A percentile compares a stretch with the other conserved stretches of the same genome.
These are phyloP conservation scores for Aix galericulata DNA, from an alignment of 2,113 vertebrate genomes.

Conservation along the genomic window DNA sequence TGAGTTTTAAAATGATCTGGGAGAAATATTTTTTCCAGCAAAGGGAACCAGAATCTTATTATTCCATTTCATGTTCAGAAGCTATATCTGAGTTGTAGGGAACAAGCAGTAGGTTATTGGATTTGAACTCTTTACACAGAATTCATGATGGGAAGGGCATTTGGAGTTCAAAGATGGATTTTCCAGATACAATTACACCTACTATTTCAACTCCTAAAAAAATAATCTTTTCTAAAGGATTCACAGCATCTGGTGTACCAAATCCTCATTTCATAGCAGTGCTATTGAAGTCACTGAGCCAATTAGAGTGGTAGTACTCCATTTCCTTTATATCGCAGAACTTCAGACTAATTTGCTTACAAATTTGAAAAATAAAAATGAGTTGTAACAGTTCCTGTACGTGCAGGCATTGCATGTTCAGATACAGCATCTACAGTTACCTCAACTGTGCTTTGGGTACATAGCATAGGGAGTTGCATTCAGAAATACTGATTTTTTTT, in stretches of 20 bases:
- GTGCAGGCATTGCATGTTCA: neutral
- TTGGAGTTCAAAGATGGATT: constrained; percentile 20
- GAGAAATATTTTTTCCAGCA: neutral
- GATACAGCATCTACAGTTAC: neutral
- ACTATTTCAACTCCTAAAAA: constrained; percentile 3
- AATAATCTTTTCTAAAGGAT: neutral
- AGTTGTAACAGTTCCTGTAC: neutral
- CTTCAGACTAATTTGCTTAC: neutral
- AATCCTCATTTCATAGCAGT: neutral
- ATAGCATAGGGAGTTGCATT: neutral
- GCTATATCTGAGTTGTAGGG: neutral
- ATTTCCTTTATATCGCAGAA: constrained; percentile 4
- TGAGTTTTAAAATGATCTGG: neutral
- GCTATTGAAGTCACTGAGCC: neutral
- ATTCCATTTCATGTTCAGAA: neutral
- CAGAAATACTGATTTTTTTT: neutral
- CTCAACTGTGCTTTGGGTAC: neutral
- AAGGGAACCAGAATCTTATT: neutral
- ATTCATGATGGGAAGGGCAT: neutral
- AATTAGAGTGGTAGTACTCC: neutral
- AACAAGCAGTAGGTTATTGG: neutral
- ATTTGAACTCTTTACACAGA: constrained; percentile 19
- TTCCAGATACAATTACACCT: constrained; percentile 2
- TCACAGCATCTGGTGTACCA: neutral
- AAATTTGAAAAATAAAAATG: constrained; percentile 5